phyloP scores from a whole-genome alignment of 2,797 vertebrate species.

The Poecile montanus region DNA sequence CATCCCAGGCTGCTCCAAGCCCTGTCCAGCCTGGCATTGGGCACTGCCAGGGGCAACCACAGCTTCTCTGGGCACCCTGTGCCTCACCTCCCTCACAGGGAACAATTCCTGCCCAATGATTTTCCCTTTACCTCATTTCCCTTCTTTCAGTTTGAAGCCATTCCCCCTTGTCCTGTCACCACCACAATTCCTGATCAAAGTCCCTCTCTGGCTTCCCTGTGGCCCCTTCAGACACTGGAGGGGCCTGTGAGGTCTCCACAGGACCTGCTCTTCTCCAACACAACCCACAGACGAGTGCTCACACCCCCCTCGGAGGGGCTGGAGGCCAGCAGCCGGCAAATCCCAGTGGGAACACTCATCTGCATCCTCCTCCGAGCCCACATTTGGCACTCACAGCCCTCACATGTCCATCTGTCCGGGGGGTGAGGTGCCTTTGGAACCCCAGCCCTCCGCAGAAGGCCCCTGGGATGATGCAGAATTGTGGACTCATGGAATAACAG shows the following conservation, averaged over 20 bases:
- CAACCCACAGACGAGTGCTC: background rate
- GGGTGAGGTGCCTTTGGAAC: background rate
- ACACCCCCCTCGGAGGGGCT: background rate
- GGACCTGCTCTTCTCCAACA: background rate
- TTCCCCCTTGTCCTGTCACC: background rate
- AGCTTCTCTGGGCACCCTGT: background rate
- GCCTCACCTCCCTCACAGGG: background rate
- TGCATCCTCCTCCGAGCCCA: background rate
- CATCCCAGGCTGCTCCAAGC: fast-evolving
- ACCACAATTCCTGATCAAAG: background rate
- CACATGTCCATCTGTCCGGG: background rate
- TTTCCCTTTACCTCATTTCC: background rate
- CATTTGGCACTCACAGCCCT: background rate
- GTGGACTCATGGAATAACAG: background rate
- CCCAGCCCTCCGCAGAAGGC: background rate
- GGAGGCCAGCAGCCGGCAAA: background rate
- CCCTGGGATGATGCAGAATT: background rate
- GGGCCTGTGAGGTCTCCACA: background rate
- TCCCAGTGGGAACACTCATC: background rate
- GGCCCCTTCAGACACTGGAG: background rate
- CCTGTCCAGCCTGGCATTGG: background rate
- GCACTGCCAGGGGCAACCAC: background rate
- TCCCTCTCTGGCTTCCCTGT: background rate
- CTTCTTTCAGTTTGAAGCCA: background rate
- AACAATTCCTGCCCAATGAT: fast-evolving